These are phyloP conservation scores for Gonioctena quinquepunctata DNA, from an alignment of 1,140 invertebrate species.

Conservation along the genomic window DNA sequence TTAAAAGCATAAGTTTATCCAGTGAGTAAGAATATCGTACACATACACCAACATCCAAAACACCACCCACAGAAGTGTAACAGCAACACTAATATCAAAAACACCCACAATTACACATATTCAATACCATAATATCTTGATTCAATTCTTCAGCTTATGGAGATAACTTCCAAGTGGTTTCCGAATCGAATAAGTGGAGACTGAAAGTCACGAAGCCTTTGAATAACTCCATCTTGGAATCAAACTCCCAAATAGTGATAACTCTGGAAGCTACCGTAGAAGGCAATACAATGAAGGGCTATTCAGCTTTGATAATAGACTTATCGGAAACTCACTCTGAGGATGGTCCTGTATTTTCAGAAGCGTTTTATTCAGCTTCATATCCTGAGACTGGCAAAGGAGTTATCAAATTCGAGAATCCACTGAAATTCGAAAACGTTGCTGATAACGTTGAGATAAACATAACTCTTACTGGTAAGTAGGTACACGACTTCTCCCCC, in stretches of 20 bases:
- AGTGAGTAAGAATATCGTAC: background rate
- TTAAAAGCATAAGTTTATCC: background rate
- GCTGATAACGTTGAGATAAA: background rate
- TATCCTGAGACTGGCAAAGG: background rate
- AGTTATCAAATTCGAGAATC: background rate
- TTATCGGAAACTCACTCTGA: background rate
- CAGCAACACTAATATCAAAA: background rate
- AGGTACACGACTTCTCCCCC: no score
- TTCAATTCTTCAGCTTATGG: constrained; percentile 1
- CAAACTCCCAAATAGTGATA: background rate
- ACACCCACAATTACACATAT: background rate
- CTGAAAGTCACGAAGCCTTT: constrained; percentile 2
- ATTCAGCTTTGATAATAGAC: background rate
- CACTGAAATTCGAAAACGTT: background rate
- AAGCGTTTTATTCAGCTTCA: background rate
- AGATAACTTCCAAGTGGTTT: constrained; percentile 9
- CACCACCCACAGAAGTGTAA: no score
- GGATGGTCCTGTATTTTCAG: background rate
- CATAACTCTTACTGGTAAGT: background rate
- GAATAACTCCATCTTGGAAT: background rate
- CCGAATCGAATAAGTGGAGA: background rate
- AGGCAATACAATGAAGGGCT: background rate
- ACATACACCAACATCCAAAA: background rate
- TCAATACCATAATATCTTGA: background rate
- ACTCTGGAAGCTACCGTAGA: background rate